Evolutionary conservation across 2,888 invertebrate species (phyloP).

Genomic region (Pogonocherus hispidulus): DNA sequence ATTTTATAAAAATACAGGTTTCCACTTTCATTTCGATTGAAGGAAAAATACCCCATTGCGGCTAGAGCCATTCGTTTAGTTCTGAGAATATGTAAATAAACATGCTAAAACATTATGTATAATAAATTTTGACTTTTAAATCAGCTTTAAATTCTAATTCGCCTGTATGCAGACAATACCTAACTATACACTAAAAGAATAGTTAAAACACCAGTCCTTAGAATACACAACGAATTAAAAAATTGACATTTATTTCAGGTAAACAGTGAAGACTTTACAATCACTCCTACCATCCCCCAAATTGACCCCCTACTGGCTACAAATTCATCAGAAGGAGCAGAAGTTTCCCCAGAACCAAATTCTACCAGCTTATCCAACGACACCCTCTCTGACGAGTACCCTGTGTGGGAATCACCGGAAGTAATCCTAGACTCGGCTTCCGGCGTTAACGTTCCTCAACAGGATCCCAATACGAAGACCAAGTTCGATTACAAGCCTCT

Average conservation of each 20-base stretch:
- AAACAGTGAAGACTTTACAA: background rate
- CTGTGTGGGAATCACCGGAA: background rate
- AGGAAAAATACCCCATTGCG: too few relatives aligned
- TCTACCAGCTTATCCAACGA: background rate
- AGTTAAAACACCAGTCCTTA: too few relatives aligned
- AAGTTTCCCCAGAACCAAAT: background rate
- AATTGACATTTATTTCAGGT: conserved; percentile 1
- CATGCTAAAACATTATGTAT: too few relatives aligned
- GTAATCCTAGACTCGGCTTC: background rate
- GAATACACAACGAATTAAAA: too few relatives aligned
- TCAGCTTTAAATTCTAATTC: too few relatives aligned
- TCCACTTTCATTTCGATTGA: too few relatives aligned
- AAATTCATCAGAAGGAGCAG: background rate
- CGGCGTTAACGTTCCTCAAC: background rate
- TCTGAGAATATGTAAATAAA: too few relatives aligned
- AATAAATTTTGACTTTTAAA: too few relatives aligned
- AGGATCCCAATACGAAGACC: background rate
- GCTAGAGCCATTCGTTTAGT: too few relatives aligned
- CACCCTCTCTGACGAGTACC: background rate
- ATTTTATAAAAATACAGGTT: too few relatives aligned
- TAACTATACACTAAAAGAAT: too few relatives aligned
- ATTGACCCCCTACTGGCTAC: background rate
- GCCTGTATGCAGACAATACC: too few relatives aligned
- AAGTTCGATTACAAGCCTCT: conserved; percentile 11
- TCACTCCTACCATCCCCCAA: background rate